Evolutionary conservation across 2,888 invertebrate species (phyloP).

Genomic region (Petrolisthes manimaculis): DNA sequence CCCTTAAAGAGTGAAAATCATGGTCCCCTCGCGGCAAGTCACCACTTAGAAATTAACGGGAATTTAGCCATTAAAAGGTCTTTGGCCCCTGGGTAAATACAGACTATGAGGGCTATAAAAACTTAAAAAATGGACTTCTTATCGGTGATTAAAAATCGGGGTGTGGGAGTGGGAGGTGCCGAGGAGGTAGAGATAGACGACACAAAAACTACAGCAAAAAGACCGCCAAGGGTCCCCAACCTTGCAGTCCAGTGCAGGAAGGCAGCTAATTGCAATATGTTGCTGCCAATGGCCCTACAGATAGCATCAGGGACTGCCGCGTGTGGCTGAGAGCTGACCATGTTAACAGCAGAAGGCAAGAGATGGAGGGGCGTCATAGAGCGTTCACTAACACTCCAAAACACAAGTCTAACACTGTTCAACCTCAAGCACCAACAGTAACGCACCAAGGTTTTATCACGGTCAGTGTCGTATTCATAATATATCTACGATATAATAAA

Average conservation of each 20-base stretch:
- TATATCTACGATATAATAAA: too few species aligned
- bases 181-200: background rate
- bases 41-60: conserved; percentile 4
- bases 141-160: conserved; percentile 13
- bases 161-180: background rate
- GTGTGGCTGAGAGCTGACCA: conserved; percentile 38
- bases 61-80: background rate
- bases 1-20: background rate
- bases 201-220: background rate
- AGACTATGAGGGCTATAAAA: background rate
- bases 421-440: too few species aligned
- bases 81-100: conserved; percentile 6
- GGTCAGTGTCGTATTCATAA: too few species aligned
- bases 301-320: conserved; percentile 46
- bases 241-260: conserved; percentile 25
- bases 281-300: conserved; percentile 47
- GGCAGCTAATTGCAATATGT: conserved; percentile 58
- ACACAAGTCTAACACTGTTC: too few species aligned
- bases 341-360: conserved; percentile 48
- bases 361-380: background rate
- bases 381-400: too few species aligned
- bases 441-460: too few species aligned
- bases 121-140: background rate
- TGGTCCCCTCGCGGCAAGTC: background rate
- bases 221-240: conserved; percentile 12